Conservation (phyloP, 2,797 vertebrate genomes). For the Margarornis squamiger region DNA sequence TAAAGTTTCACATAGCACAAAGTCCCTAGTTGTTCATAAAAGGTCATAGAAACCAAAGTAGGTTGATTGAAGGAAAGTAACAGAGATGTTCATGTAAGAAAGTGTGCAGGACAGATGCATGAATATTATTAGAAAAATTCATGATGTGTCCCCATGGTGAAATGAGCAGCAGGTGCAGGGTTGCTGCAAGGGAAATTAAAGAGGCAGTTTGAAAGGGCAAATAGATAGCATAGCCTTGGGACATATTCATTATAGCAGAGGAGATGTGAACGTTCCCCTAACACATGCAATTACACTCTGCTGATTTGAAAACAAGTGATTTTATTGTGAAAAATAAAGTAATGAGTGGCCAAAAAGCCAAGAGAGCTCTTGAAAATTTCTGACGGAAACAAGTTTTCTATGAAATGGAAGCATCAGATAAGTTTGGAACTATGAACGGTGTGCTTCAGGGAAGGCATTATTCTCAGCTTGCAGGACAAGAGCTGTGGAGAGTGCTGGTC, state of each 20-base stretch:
- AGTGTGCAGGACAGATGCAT: slow-evolving; percentile 11
- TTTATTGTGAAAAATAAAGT: slow-evolving; percentile 20
- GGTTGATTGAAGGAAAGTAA: slow-evolving; percentile 9
- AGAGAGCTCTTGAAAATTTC: neutral
- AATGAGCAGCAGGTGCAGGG: slow-evolving; percentile 43
- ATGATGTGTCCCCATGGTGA: neutral
- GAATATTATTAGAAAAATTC: slow-evolving; percentile 33
- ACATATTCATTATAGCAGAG: slow-evolving; percentile 11
- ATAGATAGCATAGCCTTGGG: slow-evolving; percentile 28
- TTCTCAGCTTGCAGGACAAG: neutral
- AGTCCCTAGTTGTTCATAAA: neutral
- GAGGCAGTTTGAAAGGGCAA: slow-evolving; percentile 32
- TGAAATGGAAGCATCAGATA: neutral
- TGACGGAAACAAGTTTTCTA: neutral
- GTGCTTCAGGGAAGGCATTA: neutral
- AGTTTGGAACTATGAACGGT: neutral
- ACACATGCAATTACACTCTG: neutral
- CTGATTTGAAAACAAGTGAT: slow-evolving; percentile 37
- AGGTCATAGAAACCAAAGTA: neutral
- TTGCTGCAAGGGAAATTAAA: slow-evolving; percentile 39
- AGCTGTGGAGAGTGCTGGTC: neutral
- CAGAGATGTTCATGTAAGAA: neutral
- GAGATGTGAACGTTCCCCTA: neutral
- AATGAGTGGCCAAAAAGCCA: neutral
- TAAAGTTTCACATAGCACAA: neutral